phyloP scores from a whole-genome alignment of 2,888 invertebrate species.

The Euplexia lucipara region DNA sequence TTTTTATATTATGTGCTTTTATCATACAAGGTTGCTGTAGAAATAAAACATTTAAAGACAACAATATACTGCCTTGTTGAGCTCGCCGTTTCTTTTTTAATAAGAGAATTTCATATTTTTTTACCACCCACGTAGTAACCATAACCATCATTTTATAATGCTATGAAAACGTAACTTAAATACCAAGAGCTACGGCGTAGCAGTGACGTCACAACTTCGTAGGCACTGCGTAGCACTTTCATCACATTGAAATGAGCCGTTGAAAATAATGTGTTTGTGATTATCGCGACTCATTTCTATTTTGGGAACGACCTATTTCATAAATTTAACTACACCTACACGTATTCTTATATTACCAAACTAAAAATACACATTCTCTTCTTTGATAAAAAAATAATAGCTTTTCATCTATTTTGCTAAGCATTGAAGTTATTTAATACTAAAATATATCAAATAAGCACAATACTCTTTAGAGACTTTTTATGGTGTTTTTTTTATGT shows the following conservation, averaged over 20 bases:
- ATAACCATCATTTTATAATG: slow-evolving; percentile 28
- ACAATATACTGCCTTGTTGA: slow-evolving; percentile 28
- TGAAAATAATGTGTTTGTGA: slow-evolving; percentile 5
- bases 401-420: background rate
- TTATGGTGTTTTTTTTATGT: background rate
- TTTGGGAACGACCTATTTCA: background rate
- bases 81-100: slow-evolving; percentile 24
- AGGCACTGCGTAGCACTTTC: slow-evolving; percentile 13
- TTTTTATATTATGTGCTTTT: slow-evolving; percentile 30
- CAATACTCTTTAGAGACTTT: slow-evolving; percentile 2
- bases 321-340: background rate
- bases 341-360: background rate
- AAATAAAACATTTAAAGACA: slow-evolving; percentile 39
- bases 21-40: slow-evolving; percentile 3
- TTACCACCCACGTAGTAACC: slow-evolving; percentile 13
- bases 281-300: background rate
- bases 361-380: background rate
- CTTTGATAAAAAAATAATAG: slow-evolving; percentile 5
- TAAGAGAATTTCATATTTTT: slow-evolving; percentile 31
- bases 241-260: background rate
- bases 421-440: slow-evolving; percentile 16
- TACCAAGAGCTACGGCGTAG: slow-evolving; percentile 15
- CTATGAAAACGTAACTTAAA: slow-evolving; percentile 29
- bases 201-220: slow-evolving; percentile 31
- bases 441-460: background rate